Conservation (phyloP, 2,888 invertebrate species). For the Carabus problematicus region DNA sequence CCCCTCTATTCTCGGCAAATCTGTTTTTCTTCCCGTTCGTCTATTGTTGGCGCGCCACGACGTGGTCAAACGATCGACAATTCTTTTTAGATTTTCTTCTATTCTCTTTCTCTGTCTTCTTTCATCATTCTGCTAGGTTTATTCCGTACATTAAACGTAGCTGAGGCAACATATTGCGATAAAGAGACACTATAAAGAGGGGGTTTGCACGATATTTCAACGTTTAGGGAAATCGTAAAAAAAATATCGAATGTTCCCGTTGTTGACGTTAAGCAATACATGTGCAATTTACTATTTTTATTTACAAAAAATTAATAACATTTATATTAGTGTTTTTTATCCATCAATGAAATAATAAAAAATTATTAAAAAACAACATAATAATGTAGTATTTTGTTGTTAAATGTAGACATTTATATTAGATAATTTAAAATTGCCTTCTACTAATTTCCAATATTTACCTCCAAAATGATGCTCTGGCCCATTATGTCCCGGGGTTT, state of each 20-base stretch:
- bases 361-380: no score
- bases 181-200: conserved; percentile 29
- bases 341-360: no score
- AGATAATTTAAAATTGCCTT: no score
- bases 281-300: no score
- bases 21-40: not conserved
- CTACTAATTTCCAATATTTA: conserved; percentile 36
- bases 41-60: not conserved
- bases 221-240: conserved; percentile 4
- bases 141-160: conserved; percentile 18
- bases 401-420: no score
- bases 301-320: no score
- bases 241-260: not conserved
- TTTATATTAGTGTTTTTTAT: no score
- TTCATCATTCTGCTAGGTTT: conserved; percentile 11
- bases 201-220: not conserved
- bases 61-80: conserved; percentile 30
- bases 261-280: not conserved
- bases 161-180: conserved; percentile 28
- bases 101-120: conserved; percentile 13
- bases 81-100: conserved; percentile 33
- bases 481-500: conserved; percentile 36
- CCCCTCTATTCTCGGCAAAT: not conserved
- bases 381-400: no score
- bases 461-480: conserved; percentile 52